A percentile compares a stretch with the other conserved stretches of the same genome.
Evolutionary conservation across 2,113 vertebrate genomes (phyloP).

Genomic region (Cepphus grylle): DNA sequence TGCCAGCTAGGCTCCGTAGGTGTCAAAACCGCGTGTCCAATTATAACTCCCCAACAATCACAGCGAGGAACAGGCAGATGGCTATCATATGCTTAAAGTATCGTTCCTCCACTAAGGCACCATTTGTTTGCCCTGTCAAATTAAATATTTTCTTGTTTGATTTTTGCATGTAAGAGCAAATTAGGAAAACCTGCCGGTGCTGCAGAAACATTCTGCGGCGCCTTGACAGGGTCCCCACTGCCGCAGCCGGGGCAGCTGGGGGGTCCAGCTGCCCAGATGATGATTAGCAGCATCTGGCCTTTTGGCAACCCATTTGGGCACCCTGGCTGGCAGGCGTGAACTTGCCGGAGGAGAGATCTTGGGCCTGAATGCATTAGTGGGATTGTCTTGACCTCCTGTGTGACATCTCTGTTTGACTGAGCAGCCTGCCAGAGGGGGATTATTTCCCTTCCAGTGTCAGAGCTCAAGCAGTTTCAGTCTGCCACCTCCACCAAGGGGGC

Average conservation of each 20-base stretch:
- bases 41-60: background rate
- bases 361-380: background rate
- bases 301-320: background rate
- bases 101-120: conserved; percentile 19
- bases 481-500: background rate
- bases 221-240: background rate
- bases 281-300: background rate
- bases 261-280: background rate
- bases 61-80: conserved; percentile 11
- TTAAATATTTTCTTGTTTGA: conserved; percentile 49
- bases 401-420: background rate
- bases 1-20: background rate
- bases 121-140: conserved; percentile 47
- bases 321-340: background rate
- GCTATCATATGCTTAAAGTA: conserved; percentile 6
- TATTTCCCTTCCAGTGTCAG: background rate
- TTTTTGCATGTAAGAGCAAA: background rate
- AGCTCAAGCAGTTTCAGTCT: background rate
- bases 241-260: background rate
- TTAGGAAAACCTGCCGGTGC: background rate
- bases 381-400: background rate
- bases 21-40: background rate
- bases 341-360: background rate
- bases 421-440: background rate
- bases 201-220: background rate